phyloP scores from a whole-genome alignment of 2,888 invertebrate genomes.

The Erebia aethiops region DNA sequence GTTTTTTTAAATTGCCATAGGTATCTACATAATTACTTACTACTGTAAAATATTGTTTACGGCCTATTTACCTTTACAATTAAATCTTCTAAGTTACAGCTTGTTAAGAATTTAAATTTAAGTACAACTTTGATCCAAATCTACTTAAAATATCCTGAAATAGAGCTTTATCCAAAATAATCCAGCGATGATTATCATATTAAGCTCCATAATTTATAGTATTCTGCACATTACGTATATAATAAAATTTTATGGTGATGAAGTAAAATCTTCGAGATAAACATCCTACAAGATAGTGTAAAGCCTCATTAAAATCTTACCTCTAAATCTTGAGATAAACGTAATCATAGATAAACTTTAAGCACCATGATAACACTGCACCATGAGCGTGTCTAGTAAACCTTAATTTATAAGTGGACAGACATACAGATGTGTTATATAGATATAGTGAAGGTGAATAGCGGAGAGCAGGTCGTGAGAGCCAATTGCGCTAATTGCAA shows the following conservation, averaged over 20 bases:
- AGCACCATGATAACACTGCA: neutral
- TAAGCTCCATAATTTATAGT: neutral
- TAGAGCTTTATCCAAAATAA: too few relatives aligned
- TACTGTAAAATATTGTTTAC: too few relatives aligned
- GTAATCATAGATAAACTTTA: conserved; percentile 5
- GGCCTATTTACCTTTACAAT: too few relatives aligned
- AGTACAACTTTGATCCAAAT: too few relatives aligned
- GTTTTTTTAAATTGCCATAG: too few relatives aligned
- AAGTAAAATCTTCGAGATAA: conserved; percentile 9
- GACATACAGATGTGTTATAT: neutral
- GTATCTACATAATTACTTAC: too few relatives aligned
- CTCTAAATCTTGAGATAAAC: conserved; percentile 2
- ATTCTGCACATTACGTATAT: neutral
- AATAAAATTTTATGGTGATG: conserved; percentile 4
- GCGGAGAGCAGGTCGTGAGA: neutral
- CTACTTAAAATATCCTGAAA: too few relatives aligned
- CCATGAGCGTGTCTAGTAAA: conserved; percentile 1
- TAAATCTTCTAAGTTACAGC: too few relatives aligned
- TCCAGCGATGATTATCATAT: neutral
- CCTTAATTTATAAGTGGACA: neutral
- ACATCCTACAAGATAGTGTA: conserved; percentile 13
- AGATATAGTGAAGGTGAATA: neutral
- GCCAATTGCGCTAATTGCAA: neutral
- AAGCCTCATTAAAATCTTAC: neutral
- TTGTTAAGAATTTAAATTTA: too few relatives aligned